These are phyloP conservation scores for Trachelus iudaicus DNA, from an alignment of 2,888 invertebrate species.

Conservation along the genomic window DNA sequence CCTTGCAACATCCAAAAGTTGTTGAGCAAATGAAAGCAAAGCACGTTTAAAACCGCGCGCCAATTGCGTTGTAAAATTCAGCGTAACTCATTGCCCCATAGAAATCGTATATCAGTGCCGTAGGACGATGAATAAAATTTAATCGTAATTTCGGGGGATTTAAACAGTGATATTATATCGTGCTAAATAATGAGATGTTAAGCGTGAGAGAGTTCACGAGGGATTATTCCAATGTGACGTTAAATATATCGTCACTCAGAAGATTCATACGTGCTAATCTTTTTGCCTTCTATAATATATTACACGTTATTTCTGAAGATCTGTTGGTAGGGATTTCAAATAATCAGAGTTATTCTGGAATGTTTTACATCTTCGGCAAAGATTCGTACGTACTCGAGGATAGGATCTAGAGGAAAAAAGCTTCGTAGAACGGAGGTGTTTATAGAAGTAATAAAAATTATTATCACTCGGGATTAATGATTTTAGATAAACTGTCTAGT, in stretches of 20 bases:
- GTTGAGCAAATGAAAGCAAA: conserved; percentile 21
- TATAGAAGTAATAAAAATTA: not conserved
- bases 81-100: conserved; percentile 11
- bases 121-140: not conserved
- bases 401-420: not conserved
- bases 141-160: not conserved
- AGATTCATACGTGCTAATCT: not conserved
- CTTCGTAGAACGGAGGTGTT: not conserved
- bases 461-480: not conserved
- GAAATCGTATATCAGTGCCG: not conserved
- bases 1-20: not conserved
- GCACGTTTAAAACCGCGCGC: conserved; percentile 14
- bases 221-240: not conserved
- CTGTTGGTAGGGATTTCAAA: not conserved
- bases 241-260: not conserved
- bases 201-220: not conserved
- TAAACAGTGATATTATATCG: not conserved
- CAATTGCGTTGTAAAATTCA: not conserved
- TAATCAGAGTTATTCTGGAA: not conserved
- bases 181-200: not conserved
- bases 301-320: not conserved
- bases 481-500: not conserved
- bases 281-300: not conserved
- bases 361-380: not conserved
- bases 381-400: not conserved